phyloP scores from a whole-genome alignment of 2,113 vertebrate genomes.

The Prietella phreatophila region DNA sequence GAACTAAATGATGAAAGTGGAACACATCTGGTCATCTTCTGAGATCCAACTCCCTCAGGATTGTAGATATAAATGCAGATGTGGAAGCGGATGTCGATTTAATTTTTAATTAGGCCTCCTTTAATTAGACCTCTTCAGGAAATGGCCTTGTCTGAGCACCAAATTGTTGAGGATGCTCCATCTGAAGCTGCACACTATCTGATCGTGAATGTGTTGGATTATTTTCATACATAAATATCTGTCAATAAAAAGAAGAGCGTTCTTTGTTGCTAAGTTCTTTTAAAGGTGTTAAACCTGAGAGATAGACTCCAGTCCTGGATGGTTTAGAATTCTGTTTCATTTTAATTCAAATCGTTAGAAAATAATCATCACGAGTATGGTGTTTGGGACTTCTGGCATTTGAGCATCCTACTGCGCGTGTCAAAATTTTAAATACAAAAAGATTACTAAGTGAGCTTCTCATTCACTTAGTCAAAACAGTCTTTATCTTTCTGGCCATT shows the following conservation, averaged over 20 bases:
- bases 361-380: neutral
- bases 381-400: neutral
- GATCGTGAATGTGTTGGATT: conserved; percentile 5
- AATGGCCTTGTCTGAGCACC: conserved; percentile 11
- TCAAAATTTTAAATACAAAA: neutral
- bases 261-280: conserved; percentile 1
- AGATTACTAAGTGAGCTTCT: neutral
- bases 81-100: conserved; percentile 5
- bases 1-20: conserved; percentile 33
- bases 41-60: conserved; percentile 27
- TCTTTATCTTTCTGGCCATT: neutral
- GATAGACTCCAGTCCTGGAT: neutral
- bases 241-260: neutral
- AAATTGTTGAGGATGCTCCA: conserved; percentile 35
- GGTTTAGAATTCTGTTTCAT: neutral
- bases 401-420: neutral
- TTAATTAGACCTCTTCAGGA: conserved; percentile 31
- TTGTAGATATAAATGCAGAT: conserved; percentile 37
- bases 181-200: neutral
- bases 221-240: neutral
- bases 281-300: neutral
- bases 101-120: conserved; percentile 41
- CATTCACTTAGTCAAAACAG: neutral
- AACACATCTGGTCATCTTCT: conserved; percentile 39
- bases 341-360: neutral